A percentile compares a stretch with the other conserved stretches of the same genome.
phyloP scores from a whole-genome alignment of 2,113 vertebrate species.

The Phalacrocorax brasilianus region DNA sequence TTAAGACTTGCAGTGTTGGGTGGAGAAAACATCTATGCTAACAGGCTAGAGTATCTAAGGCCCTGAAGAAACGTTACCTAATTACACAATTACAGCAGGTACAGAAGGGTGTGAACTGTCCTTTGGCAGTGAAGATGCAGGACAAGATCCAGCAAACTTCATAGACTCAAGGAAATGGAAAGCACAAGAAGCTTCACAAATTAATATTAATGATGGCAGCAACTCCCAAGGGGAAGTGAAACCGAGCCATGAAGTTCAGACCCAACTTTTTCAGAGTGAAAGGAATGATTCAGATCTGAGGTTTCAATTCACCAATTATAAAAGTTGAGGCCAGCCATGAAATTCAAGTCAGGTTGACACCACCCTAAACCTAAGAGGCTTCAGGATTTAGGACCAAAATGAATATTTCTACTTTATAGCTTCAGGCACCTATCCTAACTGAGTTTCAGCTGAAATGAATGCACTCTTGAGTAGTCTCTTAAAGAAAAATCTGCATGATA shows the following conservation, averaged over 20 bases:
- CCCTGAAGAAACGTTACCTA: conserved; percentile 52
- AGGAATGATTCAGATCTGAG: conserved; percentile 24
- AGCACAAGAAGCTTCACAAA: conserved; percentile 41
- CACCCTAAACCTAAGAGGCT: not conserved
- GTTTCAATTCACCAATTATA: conserved; percentile 1
- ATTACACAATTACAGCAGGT: conserved; percentile 54
- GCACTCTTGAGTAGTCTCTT: not conserved
- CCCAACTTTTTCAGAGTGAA: not conserved
- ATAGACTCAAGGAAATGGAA: conserved; percentile 59
- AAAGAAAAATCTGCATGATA: not conserved
- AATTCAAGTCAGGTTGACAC: not conserved
- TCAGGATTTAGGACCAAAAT: not conserved
- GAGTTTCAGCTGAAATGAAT: not conserved
- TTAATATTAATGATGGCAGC: conserved; percentile 39
- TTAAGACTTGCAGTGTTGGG: not conserved
- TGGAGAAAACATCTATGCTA: conserved; percentile 41
- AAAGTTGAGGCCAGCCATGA: not conserved
- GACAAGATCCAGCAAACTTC: conserved; percentile 60
- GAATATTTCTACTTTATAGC: not conserved
- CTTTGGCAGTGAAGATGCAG: conserved; percentile 54
- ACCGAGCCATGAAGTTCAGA: not conserved
- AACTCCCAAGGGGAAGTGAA: conserved; percentile 53
- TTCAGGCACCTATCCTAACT: not conserved
- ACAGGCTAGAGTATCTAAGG: conserved; percentile 42
- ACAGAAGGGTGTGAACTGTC: conserved; percentile 56